Evolutionary conservation across 2,113 vertebrate species (phyloP), one percentile per base, ranked within the genome.

Genomic region (Marmota monax): DNA sequence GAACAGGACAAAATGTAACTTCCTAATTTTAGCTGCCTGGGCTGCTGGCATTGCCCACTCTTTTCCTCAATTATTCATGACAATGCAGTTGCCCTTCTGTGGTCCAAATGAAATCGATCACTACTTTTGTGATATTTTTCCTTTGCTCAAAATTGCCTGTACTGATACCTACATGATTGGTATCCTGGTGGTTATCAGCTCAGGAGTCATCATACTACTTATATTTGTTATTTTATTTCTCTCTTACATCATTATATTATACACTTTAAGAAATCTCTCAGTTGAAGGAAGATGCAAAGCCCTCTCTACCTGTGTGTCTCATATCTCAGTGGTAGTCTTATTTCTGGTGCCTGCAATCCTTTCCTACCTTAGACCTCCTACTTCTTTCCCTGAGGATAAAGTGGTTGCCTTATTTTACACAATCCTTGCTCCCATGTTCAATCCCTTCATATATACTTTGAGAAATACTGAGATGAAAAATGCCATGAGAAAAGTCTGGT

Each of bases 81-180:
- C 5, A 29, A 37, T 90, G 5, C 4, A 5, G 6, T 45, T 88
- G 23, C 32, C 34, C 32, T 79, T 79, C n/a, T 89, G 73, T 88
- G 65, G 67, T 4, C 39, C 88, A 48, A 96, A 84, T n/a, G 32
- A 94, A 42, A 96, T 82, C 23, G 74, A 90, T 69, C 58, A 77
- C 51, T 94, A 58, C 32, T 92, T 89, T 6, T 94, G 95, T 92
- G 92, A 94, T 37, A 53, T 97, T 4, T 87, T 95, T 9, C 96
- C 77, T 61, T 32, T 93, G 45, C 14, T 93, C 3, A 91, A 78
- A 84, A 8, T 83, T 73, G 83, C 92, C 9, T 94, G 56, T 67
- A 56, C 69, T 39, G 74, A 94, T 14, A 86, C 58, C 0, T 88
- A 27, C 8, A 20, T 37, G 18, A 58, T 1, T 18, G n/a, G 51